These are phyloP conservation scores for Felis chaus DNA, from an alignment of 2,113 vertebrate genomes.

Conservation along the genomic window DNA sequence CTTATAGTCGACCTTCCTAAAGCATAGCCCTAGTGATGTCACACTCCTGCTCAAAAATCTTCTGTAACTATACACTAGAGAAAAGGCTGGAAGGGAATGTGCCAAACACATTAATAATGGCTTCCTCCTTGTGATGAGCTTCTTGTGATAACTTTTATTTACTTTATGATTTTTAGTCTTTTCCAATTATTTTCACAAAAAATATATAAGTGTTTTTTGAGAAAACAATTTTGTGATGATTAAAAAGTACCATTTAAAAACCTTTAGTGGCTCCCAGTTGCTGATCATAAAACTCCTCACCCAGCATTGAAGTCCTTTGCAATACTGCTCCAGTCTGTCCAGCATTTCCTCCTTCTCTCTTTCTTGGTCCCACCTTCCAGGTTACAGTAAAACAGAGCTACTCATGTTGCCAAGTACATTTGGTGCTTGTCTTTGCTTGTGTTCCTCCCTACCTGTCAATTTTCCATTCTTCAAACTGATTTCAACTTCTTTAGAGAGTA, in stretches of 20 bases:
- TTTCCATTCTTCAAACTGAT: not conserved
- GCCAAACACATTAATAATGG: not conserved
- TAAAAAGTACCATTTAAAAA: slow-evolving; percentile 1
- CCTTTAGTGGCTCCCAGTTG: not conserved
- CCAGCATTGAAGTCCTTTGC: not conserved
- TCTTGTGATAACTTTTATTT: not conserved
- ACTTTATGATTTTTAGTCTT: not conserved
- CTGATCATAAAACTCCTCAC: not conserved
- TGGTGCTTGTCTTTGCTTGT: not conserved
- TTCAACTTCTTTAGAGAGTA: not conserved
- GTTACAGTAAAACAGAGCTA: not conserved
- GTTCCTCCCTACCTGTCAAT: not conserved
- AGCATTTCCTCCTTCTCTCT: not conserved
- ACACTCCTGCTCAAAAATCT: not conserved
- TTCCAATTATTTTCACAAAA: not conserved
- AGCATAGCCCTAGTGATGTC: not conserved
- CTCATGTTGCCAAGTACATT: not conserved
- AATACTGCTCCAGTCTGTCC: not conserved
- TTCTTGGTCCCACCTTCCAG: not conserved
- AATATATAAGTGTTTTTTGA: not conserved
- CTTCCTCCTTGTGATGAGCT: not conserved
- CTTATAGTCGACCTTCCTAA: not conserved
- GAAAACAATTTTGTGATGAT: slow-evolving; percentile 17
- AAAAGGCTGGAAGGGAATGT: not conserved
- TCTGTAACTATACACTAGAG: not conserved